Evolutionary conservation across 2,113 vertebrate species (phyloP), one percentile per base, ranked within the genome.

Genomic region (Geococcyx californianus): DNA sequence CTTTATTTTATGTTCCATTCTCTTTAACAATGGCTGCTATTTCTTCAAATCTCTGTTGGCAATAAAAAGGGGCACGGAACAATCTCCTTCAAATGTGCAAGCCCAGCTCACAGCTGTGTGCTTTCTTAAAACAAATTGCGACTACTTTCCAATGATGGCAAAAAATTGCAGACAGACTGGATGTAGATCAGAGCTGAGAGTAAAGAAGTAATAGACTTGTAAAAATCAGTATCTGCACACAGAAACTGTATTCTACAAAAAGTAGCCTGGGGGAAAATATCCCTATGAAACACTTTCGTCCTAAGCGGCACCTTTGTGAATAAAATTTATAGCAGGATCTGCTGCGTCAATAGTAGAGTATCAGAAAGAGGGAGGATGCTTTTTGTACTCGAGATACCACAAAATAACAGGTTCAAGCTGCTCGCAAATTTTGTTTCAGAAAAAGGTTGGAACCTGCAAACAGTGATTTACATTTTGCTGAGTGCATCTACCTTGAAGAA

Each of bases 1-100:
- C 38, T 86, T 88, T 90, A 89, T 87, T 95, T 92, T 91, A 95
- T 91, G 33, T 94, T 80, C 75, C 63, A 60, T 86, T 95, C 59
- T 86, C 33, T 83, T 47, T 86, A 93, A 86, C 78, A 93, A 80
- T 60, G 42, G 16, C 42, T 88, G 70, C 45, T 93, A 80, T 93
- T 91, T 59, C 79, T 96, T 87, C 16, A 34, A 67, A 78, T 88
- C 52, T 90, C 59, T 88, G 55, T 51, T 89, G 36, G 38, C 66
- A 89, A 80, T 93, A 92, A 83, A 96, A 93, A 87, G 26, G 17
- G 69, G 58, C 16, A 87, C 47, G 85, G 92, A 89, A 90, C 77
- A 72, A 85, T 87, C 56, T 77, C 64, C 75, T 93, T 95, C 67
- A 81, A 93, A 81, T 13, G 18, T 84, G 26, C n/a, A 76, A 91